Percentiles rank a stretch among this genome's conserved stretches.
These are phyloP conservation scores for Carduelis carduelis DNA, from an alignment of 2,797 vertebrate species.

Conservation along the genomic window DNA sequence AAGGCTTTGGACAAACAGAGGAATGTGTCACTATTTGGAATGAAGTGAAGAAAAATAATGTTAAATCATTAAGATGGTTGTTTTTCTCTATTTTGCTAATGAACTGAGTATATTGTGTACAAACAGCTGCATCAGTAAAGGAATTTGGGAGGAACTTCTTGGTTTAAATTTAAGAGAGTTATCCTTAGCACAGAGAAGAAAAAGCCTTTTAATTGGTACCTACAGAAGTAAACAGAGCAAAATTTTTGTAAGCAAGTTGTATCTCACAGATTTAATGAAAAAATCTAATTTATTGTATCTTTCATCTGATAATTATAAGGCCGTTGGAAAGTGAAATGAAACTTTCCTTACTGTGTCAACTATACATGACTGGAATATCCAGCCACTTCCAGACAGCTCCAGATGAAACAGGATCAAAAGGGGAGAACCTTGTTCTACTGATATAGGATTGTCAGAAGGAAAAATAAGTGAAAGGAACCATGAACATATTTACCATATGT, in stretches of 20 bases:
- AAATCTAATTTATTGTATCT: not conserved
- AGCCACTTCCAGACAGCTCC: not conserved
- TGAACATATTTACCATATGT: not conserved
- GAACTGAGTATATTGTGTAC: not conserved
- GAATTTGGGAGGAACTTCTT: not conserved
- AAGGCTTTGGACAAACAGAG: not conserved
- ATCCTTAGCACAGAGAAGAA: not conserved
- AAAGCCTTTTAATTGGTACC: not conserved
- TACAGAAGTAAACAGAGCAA: not conserved
- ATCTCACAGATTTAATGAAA: not conserved
- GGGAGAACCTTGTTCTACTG: not conserved
- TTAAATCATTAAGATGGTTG: rapidly evolving
- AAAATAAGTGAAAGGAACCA: not conserved
- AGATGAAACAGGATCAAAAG: not conserved
- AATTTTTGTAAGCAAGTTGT: not conserved
- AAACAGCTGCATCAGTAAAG: not conserved
- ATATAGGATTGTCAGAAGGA: not conserved
- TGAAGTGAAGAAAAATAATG: not conserved
- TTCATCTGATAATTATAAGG: not conserved
- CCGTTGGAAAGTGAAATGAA: not conserved
- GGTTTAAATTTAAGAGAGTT: not conserved
- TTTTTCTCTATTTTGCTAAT: not conserved
- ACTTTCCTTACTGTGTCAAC: not conserved
- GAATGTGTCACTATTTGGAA: not conserved
- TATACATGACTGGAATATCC: not conserved